Evolutionary conservation across 1,140 invertebrate genomes (phyloP).

Genomic region (Drosophila truncata): DNA sequence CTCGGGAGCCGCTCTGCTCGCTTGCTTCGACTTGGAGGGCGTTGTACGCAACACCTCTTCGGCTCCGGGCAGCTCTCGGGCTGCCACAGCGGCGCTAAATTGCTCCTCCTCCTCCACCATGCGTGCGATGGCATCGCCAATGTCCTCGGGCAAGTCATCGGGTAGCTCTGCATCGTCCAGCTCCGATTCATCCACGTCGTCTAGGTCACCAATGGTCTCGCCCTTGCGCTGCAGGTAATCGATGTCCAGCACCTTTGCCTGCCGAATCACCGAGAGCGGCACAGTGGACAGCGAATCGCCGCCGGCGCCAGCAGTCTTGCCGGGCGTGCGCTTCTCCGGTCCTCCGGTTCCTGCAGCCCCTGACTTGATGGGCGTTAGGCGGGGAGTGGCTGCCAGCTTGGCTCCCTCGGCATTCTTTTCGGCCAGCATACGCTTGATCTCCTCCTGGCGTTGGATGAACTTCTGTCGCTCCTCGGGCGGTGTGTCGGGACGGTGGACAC

Average conservation of each 20-base stretch:
- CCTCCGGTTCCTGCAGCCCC: background rate
- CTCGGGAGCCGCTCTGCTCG: constrained; percentile 19
- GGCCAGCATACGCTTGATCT: constrained; percentile 84
- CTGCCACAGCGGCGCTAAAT: constrained; percentile 86
- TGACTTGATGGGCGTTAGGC: constrained; percentile 75
- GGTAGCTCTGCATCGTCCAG: constrained; percentile 78
- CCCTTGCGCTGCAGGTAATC: constrained; percentile 85
- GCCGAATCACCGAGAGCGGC: constrained; percentile 79
- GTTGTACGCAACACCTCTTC: constrained; percentile 87
- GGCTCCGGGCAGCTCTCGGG: constrained; percentile 87
- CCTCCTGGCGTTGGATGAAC: constrained; percentile 84
- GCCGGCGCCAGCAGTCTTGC: constrained; percentile 29
- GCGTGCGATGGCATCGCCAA: constrained; percentile 87
- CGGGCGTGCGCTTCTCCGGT: constrained; percentile 68
- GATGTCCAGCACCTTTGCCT: constrained; percentile 84
- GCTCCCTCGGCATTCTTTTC: constrained; percentile 84
- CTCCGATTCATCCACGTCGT: constrained; percentile 77
- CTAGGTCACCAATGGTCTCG: constrained; percentile 64
- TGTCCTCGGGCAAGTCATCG: constrained; percentile 85
- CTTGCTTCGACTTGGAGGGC: constrained; percentile 58
- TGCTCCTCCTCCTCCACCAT: constrained; percentile 88
- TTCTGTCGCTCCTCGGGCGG: constrained; percentile 84
- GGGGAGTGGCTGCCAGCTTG: constrained; percentile 79
- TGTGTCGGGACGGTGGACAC: constrained; percentile 80
- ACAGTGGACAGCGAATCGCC: constrained; percentile 81